These are phyloP conservation scores for Neolamprologus fasciatus DNA, from an alignment of 2,113 vertebrate species.

Conservation along the genomic window DNA sequence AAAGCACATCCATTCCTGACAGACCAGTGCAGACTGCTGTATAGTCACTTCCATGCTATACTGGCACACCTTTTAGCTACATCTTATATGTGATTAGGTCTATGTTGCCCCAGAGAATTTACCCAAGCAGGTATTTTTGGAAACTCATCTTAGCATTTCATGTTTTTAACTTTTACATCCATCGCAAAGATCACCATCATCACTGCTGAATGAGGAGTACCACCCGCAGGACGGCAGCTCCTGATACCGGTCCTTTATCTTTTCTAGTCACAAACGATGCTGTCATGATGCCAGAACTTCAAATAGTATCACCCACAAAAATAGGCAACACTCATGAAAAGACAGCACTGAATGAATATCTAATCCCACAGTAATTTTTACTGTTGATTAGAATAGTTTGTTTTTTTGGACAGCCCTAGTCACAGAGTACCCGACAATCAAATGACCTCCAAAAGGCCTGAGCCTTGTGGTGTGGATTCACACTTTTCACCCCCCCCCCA, in stretches of 20 bases:
- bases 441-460: background rate
- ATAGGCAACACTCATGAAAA: background rate
- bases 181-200: background rate
- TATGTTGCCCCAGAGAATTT: background rate
- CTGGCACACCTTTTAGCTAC: background rate
- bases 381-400: background rate
- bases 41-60: background rate
- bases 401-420: background rate
- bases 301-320: background rate
- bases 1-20: background rate
- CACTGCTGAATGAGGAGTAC: background rate
- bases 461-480: background rate
- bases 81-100: background rate
- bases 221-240: background rate
- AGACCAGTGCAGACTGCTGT: background rate
- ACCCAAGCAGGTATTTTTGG: background rate
- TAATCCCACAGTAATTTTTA: background rate
- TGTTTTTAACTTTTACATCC: background rate
- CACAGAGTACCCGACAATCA: background rate
- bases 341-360: background rate
- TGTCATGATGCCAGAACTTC: background rate
- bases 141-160: background rate
- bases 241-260: background rate
- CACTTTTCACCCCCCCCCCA: background rate
- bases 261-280: background rate